phyloP scores from a whole-genome alignment of 2,888 invertebrate genomes.

The Marasmarcha lunaedactyla region DNA sequence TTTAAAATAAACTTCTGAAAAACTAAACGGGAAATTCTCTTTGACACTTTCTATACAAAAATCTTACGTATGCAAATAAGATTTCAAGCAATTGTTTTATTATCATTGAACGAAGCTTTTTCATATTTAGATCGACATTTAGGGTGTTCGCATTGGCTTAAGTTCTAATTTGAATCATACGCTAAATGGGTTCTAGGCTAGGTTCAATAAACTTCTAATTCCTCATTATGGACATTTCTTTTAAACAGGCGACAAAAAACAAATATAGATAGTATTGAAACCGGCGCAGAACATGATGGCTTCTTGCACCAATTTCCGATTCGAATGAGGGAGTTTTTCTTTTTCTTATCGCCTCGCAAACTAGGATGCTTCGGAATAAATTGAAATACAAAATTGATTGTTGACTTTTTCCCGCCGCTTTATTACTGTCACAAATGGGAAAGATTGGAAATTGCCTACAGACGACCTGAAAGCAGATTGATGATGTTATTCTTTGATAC shows the following conservation, averaged over 20 bases:
- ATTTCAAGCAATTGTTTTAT: too few relatives aligned
- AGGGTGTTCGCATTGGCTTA: too few relatives aligned
- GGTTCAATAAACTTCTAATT: too few relatives aligned
- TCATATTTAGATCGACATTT: too few relatives aligned
- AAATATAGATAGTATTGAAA: constrained; percentile 16
- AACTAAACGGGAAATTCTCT: too few relatives aligned
- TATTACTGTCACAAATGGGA: constrained; percentile 70
- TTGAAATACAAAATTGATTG: constrained; percentile 72
- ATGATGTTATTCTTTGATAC: constrained; percentile 35
- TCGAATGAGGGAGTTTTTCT: constrained; percentile 66
- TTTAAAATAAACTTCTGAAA: constrained; percentile 4
- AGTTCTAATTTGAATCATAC: too few relatives aligned
- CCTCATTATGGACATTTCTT: too few relatives aligned
- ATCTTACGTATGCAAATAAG: too few relatives aligned
- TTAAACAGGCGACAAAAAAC: too few relatives aligned
- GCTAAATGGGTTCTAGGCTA: too few relatives aligned
- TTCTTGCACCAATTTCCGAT: constrained; percentile 71
- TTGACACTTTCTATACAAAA: too few relatives aligned
- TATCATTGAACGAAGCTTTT: too few relatives aligned
- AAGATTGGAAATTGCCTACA: constrained; percentile 65
- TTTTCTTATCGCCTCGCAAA: constrained; percentile 68
- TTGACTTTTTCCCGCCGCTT: constrained; percentile 65
- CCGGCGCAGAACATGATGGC: constrained; percentile 62
- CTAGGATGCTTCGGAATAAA: constrained; percentile 69
- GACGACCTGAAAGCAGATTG: constrained; percentile 38